These are phyloP conservation scores for Pogonognathellus flavescens DNA, from an alignment of 1,140 invertebrate species.

Conservation along the genomic window DNA sequence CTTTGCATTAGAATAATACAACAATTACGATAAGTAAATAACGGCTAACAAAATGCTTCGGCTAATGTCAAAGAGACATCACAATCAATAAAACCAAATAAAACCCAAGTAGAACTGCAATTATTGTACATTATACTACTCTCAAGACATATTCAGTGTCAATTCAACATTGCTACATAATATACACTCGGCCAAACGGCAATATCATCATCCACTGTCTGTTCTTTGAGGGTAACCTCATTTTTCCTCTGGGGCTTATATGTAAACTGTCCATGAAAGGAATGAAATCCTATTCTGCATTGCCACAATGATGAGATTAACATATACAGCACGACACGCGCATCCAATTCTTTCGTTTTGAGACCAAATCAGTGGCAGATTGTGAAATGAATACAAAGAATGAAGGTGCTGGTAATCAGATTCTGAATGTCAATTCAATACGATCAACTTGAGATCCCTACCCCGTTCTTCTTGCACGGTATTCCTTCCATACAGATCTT, in stretches of 20 bases:
- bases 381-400: constrained; percentile 38
- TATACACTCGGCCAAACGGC: neutral
- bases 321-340: constrained; percentile 31
- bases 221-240: neutral
- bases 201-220: neutral
- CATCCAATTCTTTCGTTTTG: constrained; percentile 15
- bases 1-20: too few relatives aligned
- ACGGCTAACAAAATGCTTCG: too few relatives aligned
- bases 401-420: constrained; percentile 12
- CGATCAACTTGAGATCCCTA: neutral
- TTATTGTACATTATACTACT: too few relatives aligned
- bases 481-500: neutral
- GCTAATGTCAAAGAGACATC: too few relatives aligned
- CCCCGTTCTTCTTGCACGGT: neutral
- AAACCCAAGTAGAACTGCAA: too few relatives aligned
- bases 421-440: neutral
- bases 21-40: too few relatives aligned
- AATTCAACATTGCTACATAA: neutral
- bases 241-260: constrained; percentile 1
- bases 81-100: too few relatives aligned
- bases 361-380: constrained; percentile 19
- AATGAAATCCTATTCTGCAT: constrained; percentile 47
- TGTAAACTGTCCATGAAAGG: constrained; percentile 41
- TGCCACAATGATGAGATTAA: constrained; percentile 5
- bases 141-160: too few relatives aligned